Conservation (phyloP, 1,140 invertebrate species). For the Drosophila ercepeae region DNA sequence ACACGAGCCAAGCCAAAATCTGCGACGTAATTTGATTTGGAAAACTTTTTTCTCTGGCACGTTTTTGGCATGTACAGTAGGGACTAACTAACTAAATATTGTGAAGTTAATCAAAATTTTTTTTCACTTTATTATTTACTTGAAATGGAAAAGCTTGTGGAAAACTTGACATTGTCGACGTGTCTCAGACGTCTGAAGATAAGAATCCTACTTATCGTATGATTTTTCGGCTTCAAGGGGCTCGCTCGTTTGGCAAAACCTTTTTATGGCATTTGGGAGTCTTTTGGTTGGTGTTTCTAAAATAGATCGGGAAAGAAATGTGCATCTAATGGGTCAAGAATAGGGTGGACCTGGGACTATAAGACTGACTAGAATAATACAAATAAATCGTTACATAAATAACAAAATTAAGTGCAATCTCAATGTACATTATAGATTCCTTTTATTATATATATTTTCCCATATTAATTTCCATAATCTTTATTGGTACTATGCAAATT, state of each 20-base stretch:
- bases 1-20: constrained; percentile 19
- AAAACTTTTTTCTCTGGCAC: constrained; percentile 40
- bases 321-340: neutral
- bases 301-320: constrained; percentile 18
- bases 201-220: constrained; percentile 32
- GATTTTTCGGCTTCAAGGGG: constrained; percentile 8
- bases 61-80: constrained; percentile 40
- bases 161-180: constrained; percentile 8
- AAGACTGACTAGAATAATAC: too few species aligned
- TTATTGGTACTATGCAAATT: neutral
- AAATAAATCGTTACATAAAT: too few species aligned
- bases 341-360: neutral
- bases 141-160: neutral
- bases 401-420: neutral
- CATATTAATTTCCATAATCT: neutral
- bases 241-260: neutral
- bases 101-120: neutral
- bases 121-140: neutral
- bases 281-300: neutral
- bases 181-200: constrained; percentile 23
- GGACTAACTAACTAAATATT: neutral
- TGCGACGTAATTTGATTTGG: constrained; percentile 46
- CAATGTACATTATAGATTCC: neutral
- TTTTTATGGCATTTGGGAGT: neutral
- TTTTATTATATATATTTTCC: neutral